Evolutionary conservation across 2,888 invertebrate species (phyloP), one percentile per base, ranked within the genome.

Genomic region (Andrena bucephala): DNA sequence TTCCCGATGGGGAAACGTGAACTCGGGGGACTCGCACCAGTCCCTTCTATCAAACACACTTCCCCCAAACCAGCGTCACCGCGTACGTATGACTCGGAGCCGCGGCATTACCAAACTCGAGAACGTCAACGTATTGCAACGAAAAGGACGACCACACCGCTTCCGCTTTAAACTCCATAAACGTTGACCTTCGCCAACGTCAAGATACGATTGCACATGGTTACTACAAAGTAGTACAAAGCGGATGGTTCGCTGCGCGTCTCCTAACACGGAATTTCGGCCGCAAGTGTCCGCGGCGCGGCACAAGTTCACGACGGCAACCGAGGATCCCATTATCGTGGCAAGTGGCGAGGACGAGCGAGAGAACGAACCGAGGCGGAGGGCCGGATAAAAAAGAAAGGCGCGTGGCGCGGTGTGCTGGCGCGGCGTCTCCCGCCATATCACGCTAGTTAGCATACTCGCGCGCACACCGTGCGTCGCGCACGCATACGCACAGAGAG

Each of bases 371-470:
- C 67, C 66, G 66, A 57, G 42, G 57, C 57, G 74, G 81, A 80
- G 75, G 77, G 65, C 54, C 62, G 84, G 81, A 83, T 81, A 85
- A 89, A 87, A 89, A 88, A 87, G 89, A 89, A 89, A 85, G 85
- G 20, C 83, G 85, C 83, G 83, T 89, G 89, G 88, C 85, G 81
- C 57, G 57, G 57, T 57, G 80, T 85, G 88, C 83, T 89, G 87
- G 85, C 86, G 85, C 83, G 86, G 90, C 91, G 91, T 91, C 91
- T 90, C 91, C 90, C 91, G 89, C 90, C 91, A 89, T 90, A 91
- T 91, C 91, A 87, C 83, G 67, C 87, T 81, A 85, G 80, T 81
- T 80, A 72, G 75, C 84, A 77, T 79, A 77, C 83, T 83, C 60
- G 77, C 42, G 57, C 57, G 27, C 57, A 10, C 77, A 74, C 62